Evolutionary conservation across 2,888 invertebrate genomes (phyloP).

Genomic region (Drosophila peninsularis): DNA sequence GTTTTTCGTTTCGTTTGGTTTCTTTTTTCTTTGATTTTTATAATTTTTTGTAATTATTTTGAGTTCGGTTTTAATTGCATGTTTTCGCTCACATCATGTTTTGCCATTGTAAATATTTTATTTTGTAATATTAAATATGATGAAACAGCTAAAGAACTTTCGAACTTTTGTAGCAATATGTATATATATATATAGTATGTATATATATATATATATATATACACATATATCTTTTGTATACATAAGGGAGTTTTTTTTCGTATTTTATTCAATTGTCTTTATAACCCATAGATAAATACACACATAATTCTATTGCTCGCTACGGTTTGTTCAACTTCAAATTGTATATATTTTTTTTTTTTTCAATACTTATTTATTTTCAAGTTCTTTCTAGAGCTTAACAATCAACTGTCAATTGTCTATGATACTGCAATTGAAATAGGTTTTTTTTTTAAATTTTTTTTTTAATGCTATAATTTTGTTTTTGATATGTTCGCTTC

Average conservation of each 20-base stretch:
- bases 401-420: constrained; percentile 49
- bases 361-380: background rate
- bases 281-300: constrained; percentile 29
- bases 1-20: constrained; percentile 35
- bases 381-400: constrained; percentile 25
- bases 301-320: constrained; percentile 42
- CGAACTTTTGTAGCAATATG: constrained; percentile 36
- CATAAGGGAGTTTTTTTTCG: constrained; percentile 35
- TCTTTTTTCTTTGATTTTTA: constrained; percentile 25
- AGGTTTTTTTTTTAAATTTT: background rate
- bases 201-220: constrained; percentile 6
- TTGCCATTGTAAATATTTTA: constrained; percentile 72
- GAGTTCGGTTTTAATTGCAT: constrained; percentile 47
- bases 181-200: too few relatives aligned
- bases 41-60: constrained; percentile 25
- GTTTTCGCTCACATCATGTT: constrained; percentile 46
- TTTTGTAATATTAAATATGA: constrained; percentile 65
- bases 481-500: constrained; percentile 76
- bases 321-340: constrained; percentile 39
- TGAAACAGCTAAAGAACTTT: constrained; percentile 68
- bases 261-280: constrained; percentile 10
- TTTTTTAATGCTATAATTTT: constrained; percentile 36
- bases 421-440: constrained; percentile 41
- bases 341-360: constrained; percentile 12
- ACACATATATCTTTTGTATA: constrained; percentile 46